These are phyloP conservation scores for Drosophila imparisetae DNA, from an alignment of 2,888 invertebrate genomes.

Conservation along the genomic window DNA sequence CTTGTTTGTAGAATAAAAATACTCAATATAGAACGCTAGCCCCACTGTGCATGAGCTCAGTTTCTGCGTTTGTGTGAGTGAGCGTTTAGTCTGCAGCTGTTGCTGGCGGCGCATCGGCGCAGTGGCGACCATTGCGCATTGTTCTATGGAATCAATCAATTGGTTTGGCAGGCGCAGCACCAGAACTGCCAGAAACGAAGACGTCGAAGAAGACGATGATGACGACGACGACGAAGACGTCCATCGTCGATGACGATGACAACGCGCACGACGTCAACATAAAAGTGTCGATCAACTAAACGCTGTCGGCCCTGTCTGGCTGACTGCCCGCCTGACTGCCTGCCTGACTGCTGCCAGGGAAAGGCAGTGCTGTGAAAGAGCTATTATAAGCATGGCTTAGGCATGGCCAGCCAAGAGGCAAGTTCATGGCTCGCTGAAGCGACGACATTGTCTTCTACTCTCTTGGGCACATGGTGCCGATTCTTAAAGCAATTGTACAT, in stretches of 20 bases:
- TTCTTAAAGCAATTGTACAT: constrained; percentile 77
- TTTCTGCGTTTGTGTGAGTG: constrained; percentile 12
- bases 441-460: constrained; percentile 53
- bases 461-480: constrained; percentile 48
- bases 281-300: constrained; percentile 81
- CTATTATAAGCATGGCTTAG: constrained; percentile 40
- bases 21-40: background rate
- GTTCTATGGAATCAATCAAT: constrained; percentile 80
- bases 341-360: background rate
- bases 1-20: background rate
- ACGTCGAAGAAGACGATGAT: constrained; percentile 31
- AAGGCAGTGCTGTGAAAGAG: constrained; percentile 16
- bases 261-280: constrained; percentile 80
- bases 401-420: constrained; percentile 72
- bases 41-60: constrained; percentile 57
- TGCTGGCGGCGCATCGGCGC: constrained; percentile 41
- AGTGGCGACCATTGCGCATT: constrained; percentile 61
- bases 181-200: constrained; percentile 72
- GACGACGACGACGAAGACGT: constrained; percentile 21
- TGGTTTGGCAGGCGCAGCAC: constrained; percentile 69
- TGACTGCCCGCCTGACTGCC: constrained; percentile 1
- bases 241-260: constrained; percentile 67
- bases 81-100: constrained; percentile 35
- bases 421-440: constrained; percentile 75
- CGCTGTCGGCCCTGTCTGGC: constrained; percentile 65